phyloP scores from a whole-genome alignment of 2,888 invertebrate genomes.

The Macrosiphum euphorbiae region DNA sequence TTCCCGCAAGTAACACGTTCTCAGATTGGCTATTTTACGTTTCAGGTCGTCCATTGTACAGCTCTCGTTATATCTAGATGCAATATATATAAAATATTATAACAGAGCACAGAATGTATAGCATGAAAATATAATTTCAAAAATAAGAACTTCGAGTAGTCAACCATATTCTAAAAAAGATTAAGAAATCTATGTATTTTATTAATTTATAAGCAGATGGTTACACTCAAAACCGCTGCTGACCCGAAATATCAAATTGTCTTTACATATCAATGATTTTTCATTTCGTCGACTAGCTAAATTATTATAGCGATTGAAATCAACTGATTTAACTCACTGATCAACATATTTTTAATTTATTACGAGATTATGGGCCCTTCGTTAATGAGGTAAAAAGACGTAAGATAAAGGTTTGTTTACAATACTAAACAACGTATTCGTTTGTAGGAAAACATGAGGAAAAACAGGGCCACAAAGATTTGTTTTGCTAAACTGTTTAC shows the following conservation, averaged over 20 bases:
- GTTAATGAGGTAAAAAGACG: not conserved
- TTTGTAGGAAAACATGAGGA: not conserved
- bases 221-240: not conserved
- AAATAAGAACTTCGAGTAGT: not conserved
- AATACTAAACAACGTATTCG: not conserved
- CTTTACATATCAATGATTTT: not conserved
- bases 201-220: not conserved
- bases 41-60: constrained; percentile 58
- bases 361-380: not conserved
- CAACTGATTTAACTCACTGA: not conserved
- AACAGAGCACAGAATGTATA: not conserved
- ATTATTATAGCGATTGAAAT: not conserved
- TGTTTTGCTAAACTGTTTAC: not conserved
- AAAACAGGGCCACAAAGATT: not conserved
- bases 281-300: not conserved
- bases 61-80: constrained; percentile 32
- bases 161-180: not conserved
- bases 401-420: not conserved
- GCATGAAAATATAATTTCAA: not conserved
- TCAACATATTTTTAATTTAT: not conserved
- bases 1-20: constrained; percentile 59
- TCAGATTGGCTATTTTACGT: constrained; percentile 60
- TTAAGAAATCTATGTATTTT: not conserved
- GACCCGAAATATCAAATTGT: not conserved
- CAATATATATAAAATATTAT: not conserved